Evolutionary conservation across 64 coral and sea anemone genomes (phyloP).

Genomic region (Anthopleura sola): DNA sequence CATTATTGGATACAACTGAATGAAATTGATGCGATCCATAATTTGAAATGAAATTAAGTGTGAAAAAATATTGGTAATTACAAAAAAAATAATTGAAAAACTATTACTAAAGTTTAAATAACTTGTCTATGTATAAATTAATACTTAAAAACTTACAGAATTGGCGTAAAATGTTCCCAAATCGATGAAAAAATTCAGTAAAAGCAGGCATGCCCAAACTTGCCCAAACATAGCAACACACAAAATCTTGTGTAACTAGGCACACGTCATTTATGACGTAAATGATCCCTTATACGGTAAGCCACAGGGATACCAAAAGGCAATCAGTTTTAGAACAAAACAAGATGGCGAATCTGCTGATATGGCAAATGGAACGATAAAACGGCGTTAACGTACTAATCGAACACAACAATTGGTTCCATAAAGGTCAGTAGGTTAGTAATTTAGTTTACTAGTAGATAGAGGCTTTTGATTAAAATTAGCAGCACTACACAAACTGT

Average conservation of each 20-base stretch:
- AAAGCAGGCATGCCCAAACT: slow-evolving; percentile 6
- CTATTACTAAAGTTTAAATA: background rate
- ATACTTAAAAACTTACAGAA: background rate
- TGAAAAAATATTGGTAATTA: background rate
- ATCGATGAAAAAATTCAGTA: background rate
- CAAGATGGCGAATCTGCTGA: slow-evolving; percentile 7
- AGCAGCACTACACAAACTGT: background rate
- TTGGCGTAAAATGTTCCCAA: background rate
- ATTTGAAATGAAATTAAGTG: background rate
- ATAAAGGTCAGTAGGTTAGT: background rate
- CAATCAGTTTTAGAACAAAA: background rate
- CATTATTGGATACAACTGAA: too few relatives aligned
- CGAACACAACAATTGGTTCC: background rate
- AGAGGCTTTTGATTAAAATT: background rate
- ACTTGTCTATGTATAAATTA: background rate
- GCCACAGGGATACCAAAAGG: slow-evolving; percentile 3
- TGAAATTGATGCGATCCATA: background rate
- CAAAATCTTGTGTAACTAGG: background rate
- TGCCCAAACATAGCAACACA: slow-evolving; percentile 10
- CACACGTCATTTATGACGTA: slow-evolving; percentile 6
- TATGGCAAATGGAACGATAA: background rate
- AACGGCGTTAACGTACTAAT: background rate
- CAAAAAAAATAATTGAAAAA: background rate
- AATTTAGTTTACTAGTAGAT: background rate
- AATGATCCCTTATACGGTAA: slow-evolving; percentile 8